Evolutionary conservation across 2,888 invertebrate species (phyloP).

Genomic region (Caenorhabditis virilis): DNA sequence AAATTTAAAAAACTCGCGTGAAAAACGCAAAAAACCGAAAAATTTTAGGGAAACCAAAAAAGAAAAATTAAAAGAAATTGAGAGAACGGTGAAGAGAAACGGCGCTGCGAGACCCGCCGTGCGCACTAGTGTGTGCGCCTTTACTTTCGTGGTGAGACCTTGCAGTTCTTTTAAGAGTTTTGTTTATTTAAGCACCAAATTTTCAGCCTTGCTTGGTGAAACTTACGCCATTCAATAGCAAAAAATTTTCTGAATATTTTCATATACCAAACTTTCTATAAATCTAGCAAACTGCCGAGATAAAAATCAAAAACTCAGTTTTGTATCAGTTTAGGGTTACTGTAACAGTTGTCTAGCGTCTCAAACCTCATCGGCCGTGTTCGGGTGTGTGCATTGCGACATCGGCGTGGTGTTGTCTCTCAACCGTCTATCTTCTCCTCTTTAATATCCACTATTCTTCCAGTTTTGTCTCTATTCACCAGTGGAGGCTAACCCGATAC

Average conservation of each 20-base stretch:
- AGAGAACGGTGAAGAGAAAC: background rate
- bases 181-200: background rate
- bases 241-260: no score
- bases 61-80: constrained; percentile 8
- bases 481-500: constrained; percentile 5
- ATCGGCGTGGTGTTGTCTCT: constrained; percentile 26
- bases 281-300: background rate
- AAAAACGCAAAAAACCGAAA: constrained; percentile 15
- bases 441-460: constrained; percentile 17
- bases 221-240: no score
- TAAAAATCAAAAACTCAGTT: constrained; percentile 4
- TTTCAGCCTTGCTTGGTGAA: no score
- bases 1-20: constrained; percentile 4
- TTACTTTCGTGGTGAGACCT: constrained; percentile 37
- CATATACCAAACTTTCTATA: background rate
- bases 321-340: constrained; percentile 9
- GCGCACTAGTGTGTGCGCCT: constrained; percentile 24
- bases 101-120: constrained; percentile 21
- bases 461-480: constrained; percentile 4
- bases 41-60: constrained; percentile 39
- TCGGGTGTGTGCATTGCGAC: constrained; percentile 27
- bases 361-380: constrained; percentile 19
- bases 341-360: constrained; percentile 28
- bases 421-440: constrained; percentile 34
- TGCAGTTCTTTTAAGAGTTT: constrained; percentile 31